Base-by-base conservation (phyloP, 2,113 vertebrate genomes). In the Peromyscus maniculatus region DNA sequence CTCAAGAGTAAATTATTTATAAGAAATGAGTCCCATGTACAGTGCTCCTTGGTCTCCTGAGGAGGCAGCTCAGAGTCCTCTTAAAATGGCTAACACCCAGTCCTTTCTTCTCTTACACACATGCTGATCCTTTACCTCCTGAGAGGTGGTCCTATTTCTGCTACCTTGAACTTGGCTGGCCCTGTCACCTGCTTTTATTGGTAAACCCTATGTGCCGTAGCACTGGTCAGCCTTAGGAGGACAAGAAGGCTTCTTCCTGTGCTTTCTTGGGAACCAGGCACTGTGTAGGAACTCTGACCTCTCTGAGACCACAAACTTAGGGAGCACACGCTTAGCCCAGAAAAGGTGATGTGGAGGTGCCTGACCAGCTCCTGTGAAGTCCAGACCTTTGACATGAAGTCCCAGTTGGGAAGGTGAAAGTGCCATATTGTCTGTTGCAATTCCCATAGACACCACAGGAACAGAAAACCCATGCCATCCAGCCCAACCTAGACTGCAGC, bases 281-380 rank as follows among this genome's bases (percentile, higher is more conserved):
- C 66, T 4, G 12, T 24, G n/a, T 15, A 72, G 78, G 24, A 93
- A 49, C 21, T 94, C 82, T 86, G 39, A 71, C 10, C 43, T 64
- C 36, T 91, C 36, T 52, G 36, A 64, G 36, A 89, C 57, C 7
- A 28, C 19, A 12, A 57, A 62, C 17, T 57, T 1, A 75, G 39
- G 39, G 94, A 39, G 6, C 21, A 8, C 43, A 46, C 0, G 7
- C 22, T 52, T 0, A 0, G 7, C 31, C 13, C 0, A 3, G n/a
- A 92, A 36, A 26, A 43, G 26, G 5, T 11, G 59, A 72, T 5
- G 0, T 67, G 33, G 49, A n/a, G 43, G 36, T 4, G 2, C 43
- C 62, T 67, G 49, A 15, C 1, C 26, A 46, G 66, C 21, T 28
- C 12, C 22, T 3, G 31, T 15, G 15, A 66, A 15, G 49, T 49